Base-by-base conservation (phyloP, 2,113 vertebrate genomes). In the Ia io region DNA sequence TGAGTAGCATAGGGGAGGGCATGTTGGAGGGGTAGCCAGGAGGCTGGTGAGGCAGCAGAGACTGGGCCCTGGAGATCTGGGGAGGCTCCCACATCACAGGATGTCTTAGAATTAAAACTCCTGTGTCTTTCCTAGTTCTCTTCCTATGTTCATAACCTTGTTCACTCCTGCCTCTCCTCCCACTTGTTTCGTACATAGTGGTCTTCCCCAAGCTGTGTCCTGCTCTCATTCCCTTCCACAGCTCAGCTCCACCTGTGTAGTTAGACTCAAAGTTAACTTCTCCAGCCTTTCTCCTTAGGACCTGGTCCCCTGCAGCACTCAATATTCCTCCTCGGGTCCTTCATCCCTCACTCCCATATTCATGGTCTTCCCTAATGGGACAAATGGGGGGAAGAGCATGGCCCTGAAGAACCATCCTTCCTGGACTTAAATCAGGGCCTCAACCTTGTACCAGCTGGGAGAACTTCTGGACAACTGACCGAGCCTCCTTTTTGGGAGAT, bases 141-240 rank as follows among this genome's bases (percentile, higher is more conserved):
- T 28, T 20, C 53, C 83, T n/a, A 2, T 12, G 30, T n/a, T 14
- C 0, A 1, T 18, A 59, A 25, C 28, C 17, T n/a, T 65, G 17
- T 17, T 37, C 35, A n/a, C 28, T 35, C 44, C n/a, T 51, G 25
- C 20, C 17, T 40, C 56, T 35, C 35, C 18, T 35, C n/a, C 32
- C 5, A 28, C 56, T 14, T 3, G 14, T 9, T 42, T 42, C 8
- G 16, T 28, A 25, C 3, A 0, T 0, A 8, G 30, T 7, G 25
- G 59, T 85, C 71, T 53, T 67, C 37, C 47, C 11, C 47, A 17
- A 7, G 12, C 37, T 2, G 5, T 5, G 1, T 32, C 25, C 73
- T 73, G 9, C 28, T 56, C 37, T 47, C 53, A 20, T 51, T 23
- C 35, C 53, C 23, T 47, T 56, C 35, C 16, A 9, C 28, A 44